Conservation (phyloP, 2,113 vertebrate genomes). For the Eubucco bourcierii region DNA sequence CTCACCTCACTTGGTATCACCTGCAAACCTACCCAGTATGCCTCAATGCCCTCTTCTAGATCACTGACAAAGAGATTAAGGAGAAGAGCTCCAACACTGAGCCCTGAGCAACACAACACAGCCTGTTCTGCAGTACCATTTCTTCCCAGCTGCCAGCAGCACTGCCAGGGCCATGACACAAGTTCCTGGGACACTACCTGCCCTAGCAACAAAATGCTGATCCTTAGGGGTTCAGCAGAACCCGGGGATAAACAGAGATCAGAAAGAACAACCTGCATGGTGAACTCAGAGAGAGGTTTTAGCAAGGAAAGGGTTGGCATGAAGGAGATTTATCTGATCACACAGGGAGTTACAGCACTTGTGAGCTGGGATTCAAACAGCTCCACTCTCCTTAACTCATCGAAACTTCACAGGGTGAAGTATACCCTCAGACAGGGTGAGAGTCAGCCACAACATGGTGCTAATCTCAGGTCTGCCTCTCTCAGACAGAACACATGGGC, state of each 20-base stretch:
- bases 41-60: no score
- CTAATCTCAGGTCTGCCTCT: background rate
- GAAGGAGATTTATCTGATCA: background rate
- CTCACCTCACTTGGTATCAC: no score
- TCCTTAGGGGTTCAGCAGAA: background rate
- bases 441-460: background rate
- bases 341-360: background rate
- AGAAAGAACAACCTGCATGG: background rate
- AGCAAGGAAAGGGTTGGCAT: background rate
- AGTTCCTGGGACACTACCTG: background rate
- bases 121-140: background rate
- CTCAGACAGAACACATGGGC: background rate
- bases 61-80: no score
- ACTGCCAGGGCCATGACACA: background rate
- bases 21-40: no score
- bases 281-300: background rate
- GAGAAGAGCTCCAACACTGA: no score
- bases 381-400: background rate
- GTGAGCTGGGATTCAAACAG: background rate
- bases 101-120: fast-evolving
- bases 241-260: background rate
- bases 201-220: background rate
- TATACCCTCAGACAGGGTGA: background rate
- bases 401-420: background rate
- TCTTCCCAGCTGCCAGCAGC: background rate